Base-by-base conservation (phyloP, 2,797 vertebrate species). In the Hirundo rustica region DNA sequence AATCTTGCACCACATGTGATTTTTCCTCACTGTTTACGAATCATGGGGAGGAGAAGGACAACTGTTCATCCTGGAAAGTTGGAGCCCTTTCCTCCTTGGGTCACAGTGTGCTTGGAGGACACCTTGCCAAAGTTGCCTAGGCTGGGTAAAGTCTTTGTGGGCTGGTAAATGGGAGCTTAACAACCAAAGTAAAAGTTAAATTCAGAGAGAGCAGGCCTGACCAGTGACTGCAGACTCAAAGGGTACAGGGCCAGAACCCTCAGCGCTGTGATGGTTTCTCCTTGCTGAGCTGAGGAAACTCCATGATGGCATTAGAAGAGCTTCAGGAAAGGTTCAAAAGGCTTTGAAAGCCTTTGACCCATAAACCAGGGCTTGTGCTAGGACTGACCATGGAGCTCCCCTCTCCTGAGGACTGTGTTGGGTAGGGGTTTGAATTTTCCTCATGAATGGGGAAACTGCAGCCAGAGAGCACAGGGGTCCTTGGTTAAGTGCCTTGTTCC, bases 401-500 rank as follows among this genome's bases (percentile, higher is more conserved):
- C 17, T 78, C 14, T 54, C 27, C 68, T 25, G n/a, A 51, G 66
- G 61, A 12, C 53, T 47, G 0, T 10, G 16, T 16, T 36, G 10
- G 29, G 34, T 3, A 27, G 26, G 34, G 76, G 3, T 36, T 54
- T 67, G 60, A 51, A 14, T 76, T 61, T 60, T 61, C 34, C 21
- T 38, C 16, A 1, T 7, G 16, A 30, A 22, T 14, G 34, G 82
- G 53, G 65, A 42, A 45, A 21, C 3, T 13, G 15, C 8, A 16
- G n/a, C 18, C 54, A 19, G 45, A 60, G 40, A 48, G 26, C 1
- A 1, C 27, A 18, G 62, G 17, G 26, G 7, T 64, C 65, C 40
- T 45, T 30, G 70, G 22, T 8, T 8, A 3, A 1, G 1, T 8
- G 74, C 36, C 62, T 34, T 32, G 40, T 2, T 34, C 1, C 3